A percentile compares a stretch with the other conserved stretches of the same genome.
Conservation (phyloP, 2,113 vertebrate genomes). For the Anolis carolinensis region DNA sequence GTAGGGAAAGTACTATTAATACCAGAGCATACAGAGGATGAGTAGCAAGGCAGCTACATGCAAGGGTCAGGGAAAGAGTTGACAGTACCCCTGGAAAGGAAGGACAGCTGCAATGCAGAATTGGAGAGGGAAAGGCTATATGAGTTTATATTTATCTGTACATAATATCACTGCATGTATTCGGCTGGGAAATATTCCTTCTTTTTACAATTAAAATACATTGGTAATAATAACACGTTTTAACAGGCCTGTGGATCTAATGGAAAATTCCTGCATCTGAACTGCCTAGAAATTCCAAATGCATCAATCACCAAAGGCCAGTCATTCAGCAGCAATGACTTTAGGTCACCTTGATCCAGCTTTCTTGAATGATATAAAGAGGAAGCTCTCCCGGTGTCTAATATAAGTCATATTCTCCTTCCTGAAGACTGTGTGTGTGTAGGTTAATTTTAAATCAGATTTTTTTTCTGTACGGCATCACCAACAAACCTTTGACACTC, state of each 20-base stretch:
- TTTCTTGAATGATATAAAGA: neutral
- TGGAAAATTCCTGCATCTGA: neutral
- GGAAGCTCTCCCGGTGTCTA: neutral
- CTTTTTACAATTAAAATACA: neutral
- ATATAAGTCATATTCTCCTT: neutral
- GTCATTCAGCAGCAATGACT: neutral
- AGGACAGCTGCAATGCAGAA: neutral
- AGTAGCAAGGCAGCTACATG: neutral
- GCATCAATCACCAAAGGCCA: neutral
- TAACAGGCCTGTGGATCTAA: neutral
- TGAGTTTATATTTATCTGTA: neutral
- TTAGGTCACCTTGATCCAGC: neutral
- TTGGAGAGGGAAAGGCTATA: neutral
- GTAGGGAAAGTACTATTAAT: neutral
- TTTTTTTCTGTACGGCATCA: conserved; percentile 47
- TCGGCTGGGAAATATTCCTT: neutral
- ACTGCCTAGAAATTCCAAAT: neutral
- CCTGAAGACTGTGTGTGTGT: neutral
- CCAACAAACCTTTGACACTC: neutral
- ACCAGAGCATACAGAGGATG: neutral
- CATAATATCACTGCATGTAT: neutral
- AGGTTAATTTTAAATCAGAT: conserved; percentile 6
- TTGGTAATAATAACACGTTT: neutral
- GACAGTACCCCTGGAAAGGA: neutral
- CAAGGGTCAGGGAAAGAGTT: neutral